Evolutionary conservation across 1,140 invertebrate species (phyloP).

Genomic region (Neotoxoptera formosana): DNA sequence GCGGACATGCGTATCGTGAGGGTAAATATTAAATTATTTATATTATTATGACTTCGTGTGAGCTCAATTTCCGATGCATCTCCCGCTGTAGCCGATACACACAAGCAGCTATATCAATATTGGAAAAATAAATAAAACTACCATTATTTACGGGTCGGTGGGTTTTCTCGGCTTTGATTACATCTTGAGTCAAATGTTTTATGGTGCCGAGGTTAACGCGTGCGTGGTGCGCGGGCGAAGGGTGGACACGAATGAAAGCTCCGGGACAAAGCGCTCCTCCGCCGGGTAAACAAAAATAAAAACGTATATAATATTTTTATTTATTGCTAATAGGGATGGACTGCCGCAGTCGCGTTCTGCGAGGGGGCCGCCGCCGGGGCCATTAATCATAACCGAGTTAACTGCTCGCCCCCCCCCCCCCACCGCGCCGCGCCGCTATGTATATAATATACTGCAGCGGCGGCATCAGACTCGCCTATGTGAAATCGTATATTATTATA

Average conservation of each 20-base stretch:
- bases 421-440: too few relatives aligned
- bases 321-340: constrained; percentile 58
- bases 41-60: too few relatives aligned
- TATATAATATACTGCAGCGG: too few relatives aligned
- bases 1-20: neutral
- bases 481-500: constrained; percentile 54
- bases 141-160: constrained; percentile 30
- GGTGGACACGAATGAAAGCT: constrained; percentile 57
- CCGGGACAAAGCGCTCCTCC: constrained; percentile 31
- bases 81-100: too few relatives aligned
- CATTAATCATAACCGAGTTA: constrained; percentile 58
- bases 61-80: neutral
- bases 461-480: constrained; percentile 34
- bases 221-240: neutral
- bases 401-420: neutral
- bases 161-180: constrained; percentile 46
- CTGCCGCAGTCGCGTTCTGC: constrained; percentile 42
- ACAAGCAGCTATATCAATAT: too few relatives aligned
- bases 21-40: neutral
- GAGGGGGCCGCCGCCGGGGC: constrained; percentile 16
- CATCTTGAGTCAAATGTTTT: constrained; percentile 48
- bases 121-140: constrained; percentile 35
- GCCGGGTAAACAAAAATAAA: constrained; percentile 47
- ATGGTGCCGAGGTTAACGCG: constrained; percentile 51
- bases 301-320: constrained; percentile 49